Evolutionary conservation across 2,888 invertebrate species (phyloP), one percentile per base, ranked within the genome.

Genomic region (Tetropium fuscum): DNA sequence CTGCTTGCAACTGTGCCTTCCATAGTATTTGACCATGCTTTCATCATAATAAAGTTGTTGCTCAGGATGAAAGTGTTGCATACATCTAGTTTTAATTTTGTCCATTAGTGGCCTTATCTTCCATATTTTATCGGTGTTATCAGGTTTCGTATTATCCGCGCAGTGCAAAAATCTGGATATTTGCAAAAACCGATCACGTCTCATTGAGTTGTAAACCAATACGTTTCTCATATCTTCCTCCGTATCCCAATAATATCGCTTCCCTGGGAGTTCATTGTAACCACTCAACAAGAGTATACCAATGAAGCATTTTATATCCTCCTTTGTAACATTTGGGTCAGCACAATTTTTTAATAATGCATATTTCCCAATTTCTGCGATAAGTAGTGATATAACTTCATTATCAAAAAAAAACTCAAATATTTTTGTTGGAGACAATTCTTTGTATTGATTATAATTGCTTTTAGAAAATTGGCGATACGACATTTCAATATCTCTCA

Each of bases 21-120:
- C 67, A 47, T 51, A 72, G 53, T 69, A 72, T 45, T 63, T 55
- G 0, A 70, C 41, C 69, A 70, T 70, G 47, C 41, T 51, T 41
- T 70, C 70, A 44, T 68, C 69, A 25, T 51, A 66, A 15, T 20
- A 18, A 4, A 51, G 7, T 13, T 53, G 16, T 22, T 53, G 18
- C 11, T 67, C 63, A 55, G 68, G 57, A 6, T 19, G 11, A 38
- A 61, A 68, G 25, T 68, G 27, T 22, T 61, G 13, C 6, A 56
- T 22, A 49, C 58, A 63, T 20, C 32, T 54, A 1, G 11, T 20
- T 16, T 64, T 55, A 20, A 64, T 32, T 61, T 45, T 51, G 19
- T 65, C 44, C 32, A 63, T 66, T 13, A 70, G 20, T 6, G 64
- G 67, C 10, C 68, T 36, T 6, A 71, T 36, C 60, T 73, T 72